Percentiles rank a stretch among this genome's conserved stretches.
Conservation (phyloP, 2,797 vertebrate species). For the Eurystomus glaucurus region DNA sequence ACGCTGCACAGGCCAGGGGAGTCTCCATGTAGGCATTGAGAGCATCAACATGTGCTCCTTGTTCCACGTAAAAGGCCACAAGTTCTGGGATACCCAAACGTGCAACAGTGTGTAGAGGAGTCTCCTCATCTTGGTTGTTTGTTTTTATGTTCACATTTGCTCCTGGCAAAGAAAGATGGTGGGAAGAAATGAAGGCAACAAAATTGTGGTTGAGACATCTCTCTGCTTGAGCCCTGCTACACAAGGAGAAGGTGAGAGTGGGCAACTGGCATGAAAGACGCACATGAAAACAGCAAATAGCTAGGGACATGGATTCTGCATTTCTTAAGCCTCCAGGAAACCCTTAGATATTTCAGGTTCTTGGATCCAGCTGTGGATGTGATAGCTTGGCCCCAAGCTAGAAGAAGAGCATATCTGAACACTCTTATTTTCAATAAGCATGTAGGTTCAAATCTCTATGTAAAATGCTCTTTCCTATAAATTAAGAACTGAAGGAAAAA, state of each 20-base stretch:
- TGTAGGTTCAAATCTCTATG: neutral
- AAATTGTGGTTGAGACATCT: neutral
- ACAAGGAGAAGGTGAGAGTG: neutral
- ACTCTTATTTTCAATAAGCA: neutral
- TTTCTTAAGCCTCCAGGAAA: neutral
- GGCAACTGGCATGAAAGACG: neutral
- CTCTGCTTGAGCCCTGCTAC: neutral
- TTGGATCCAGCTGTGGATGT: neutral
- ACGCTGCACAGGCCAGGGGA: slow-evolving; percentile 89
- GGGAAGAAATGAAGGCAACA: neutral
- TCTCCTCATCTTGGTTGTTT: slow-evolving; percentile 90
- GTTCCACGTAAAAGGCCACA: slow-evolving; percentile 87
- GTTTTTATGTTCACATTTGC: slow-evolving; percentile 89
- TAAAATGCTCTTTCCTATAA: neutral
- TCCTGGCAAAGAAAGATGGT: slow-evolving; percentile 79
- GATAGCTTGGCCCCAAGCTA: neutral
- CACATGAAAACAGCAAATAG: neutral
- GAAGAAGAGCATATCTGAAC: neutral
- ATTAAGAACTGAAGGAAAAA: neutral
- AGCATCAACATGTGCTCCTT: slow-evolving; percentile 88
- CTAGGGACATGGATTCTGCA: neutral
- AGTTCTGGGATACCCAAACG: slow-evolving; percentile 91
- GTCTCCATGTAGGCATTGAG: slow-evolving; percentile 90
- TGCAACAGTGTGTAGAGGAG: slow-evolving; percentile 90
- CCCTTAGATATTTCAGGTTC: neutral